These are phyloP conservation scores for Drosophila neotestacea DNA, from an alignment of 2,888 invertebrate genomes.

Conservation along the genomic window DNA sequence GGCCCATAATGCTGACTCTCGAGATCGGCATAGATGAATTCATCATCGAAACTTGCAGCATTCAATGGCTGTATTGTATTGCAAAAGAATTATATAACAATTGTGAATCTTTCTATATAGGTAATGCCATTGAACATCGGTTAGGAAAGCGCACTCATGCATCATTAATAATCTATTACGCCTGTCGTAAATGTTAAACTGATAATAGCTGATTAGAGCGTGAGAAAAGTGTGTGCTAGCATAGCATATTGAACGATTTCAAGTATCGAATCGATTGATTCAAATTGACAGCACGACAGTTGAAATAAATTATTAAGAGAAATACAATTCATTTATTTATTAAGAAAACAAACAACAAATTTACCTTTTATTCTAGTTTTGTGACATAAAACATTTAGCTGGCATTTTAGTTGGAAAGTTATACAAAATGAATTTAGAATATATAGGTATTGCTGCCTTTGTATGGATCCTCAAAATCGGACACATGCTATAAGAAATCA, in stretches of 20 bases:
- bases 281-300: constrained; percentile 62
- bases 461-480: constrained; percentile 89
- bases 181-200: constrained; percentile 67
- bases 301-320: constrained; percentile 67
- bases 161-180: constrained; percentile 77
- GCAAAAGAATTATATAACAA: constrained; percentile 32
- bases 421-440: constrained; percentile 87
- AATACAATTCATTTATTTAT: constrained; percentile 38
- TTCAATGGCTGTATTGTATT: constrained; percentile 89
- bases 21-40: constrained; percentile 95
- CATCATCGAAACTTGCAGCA: constrained; percentile 88
- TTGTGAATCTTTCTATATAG: neutral
- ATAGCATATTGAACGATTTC: constrained; percentile 66
- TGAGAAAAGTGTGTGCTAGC: constrained; percentile 53
- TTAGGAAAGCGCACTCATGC: constrained; percentile 54
- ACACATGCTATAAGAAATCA: constrained; percentile 88
- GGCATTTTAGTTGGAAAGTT: constrained; percentile 64
- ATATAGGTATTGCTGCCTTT: constrained; percentile 94
- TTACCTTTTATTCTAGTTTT: constrained; percentile 70
- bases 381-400: constrained; percentile 72
- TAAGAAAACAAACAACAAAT: constrained; percentile 35
- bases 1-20: constrained; percentile 96
- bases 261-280: constrained; percentile 41
- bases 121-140: constrained; percentile 27
- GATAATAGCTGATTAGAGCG: constrained; percentile 18